A percentile compares a stretch with the other conserved stretches of the same genome.
Conservation (phyloP, 92 coral and sea anemone species). For the Virgularia gustaviana region DNA sequence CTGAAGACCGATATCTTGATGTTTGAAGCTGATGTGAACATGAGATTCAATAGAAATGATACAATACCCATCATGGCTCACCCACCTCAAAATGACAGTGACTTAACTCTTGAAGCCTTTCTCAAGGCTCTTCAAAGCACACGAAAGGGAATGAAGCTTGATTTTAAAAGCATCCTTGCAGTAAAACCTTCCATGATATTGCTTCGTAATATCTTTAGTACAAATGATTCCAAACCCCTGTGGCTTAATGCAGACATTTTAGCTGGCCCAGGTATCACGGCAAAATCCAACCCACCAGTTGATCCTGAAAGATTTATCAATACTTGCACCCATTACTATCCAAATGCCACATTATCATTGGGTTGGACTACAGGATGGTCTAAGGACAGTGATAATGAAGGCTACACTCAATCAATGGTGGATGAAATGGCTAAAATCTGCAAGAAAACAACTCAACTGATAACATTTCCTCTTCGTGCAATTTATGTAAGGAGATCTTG, state of each 20-base stretch:
- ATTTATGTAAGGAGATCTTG: constrained; percentile 58
- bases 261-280: constrained; percentile 60
- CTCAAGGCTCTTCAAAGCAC: constrained; percentile 54
- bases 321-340: constrained; percentile 57
- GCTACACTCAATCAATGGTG: constrained; percentile 62
- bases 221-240: constrained; percentile 50
- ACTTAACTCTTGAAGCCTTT: constrained; percentile 67
- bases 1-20: constrained; percentile 60
- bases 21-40: constrained; percentile 84
- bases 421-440: constrained; percentile 64
- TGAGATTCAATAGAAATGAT: constrained; percentile 56
- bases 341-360: constrained; percentile 65
- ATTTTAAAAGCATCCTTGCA: constrained; percentile 63
- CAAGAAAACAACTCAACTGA: constrained; percentile 48
- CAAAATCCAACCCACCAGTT: constrained; percentile 49
- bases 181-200: constrained; percentile 68
- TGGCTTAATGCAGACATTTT: constrained; percentile 89
- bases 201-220: constrained; percentile 33
- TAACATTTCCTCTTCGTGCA: constrained; percentile 83
- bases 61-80: constrained; percentile 85
- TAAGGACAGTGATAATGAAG: constrained; percentile 15
- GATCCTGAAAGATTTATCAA: constrained; percentile 60
- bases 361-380: constrained; percentile 76
- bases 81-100: constrained; percentile 77
- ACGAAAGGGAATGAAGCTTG: constrained; percentile 76